Base-by-base conservation (phyloP, 2,797 vertebrate species). In the Serranus cabrilla region DNA sequence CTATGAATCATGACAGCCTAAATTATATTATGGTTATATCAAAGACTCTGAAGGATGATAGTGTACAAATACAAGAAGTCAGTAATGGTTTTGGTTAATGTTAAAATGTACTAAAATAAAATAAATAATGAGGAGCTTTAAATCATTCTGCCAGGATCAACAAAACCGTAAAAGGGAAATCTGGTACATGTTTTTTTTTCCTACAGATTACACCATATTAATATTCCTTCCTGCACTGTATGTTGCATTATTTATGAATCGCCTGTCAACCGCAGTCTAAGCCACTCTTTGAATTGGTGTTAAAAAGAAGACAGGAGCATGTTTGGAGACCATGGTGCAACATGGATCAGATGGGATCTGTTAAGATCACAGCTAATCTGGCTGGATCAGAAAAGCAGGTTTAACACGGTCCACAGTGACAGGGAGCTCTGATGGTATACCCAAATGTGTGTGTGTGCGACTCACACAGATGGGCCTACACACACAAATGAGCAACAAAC, bases 331-430 rank as follows among this genome's bases (percentile, higher is more conserved):
- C 50, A 39, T 23, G 62, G 79, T 68, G 84, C 78, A 78, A 84
- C 71, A 34, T 14, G 60, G 73, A 85, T 91, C 86, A 88, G 54
- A 84, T 69, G 14, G 62, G 76, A 91, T 89, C 88, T 81, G 60
- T 80, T 68, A 39, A 88, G 84, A 90, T 91, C 83, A 85, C 27
- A 65, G 82, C 80, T 91, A 89, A 93, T 92, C 90, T 80, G 63
- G n/a, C 61, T 56, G 79, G 76, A 92, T 90, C 72, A 89, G 84
- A 75, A 56, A 60, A 73, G 50, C 66, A 51, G 62, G 76, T 70
- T 63, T 63, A 60, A 67, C 47, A 31, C 31, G 17, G 77, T 74
- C 65, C 56, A 46, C 42, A 55, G 74, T 71, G 69, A 78, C 70
- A 16, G 20, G 31, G 55, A 71, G 37, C 37, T 74, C 20, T 49